phyloP scores from a whole-genome alignment of 1,140 invertebrate species.

The Magallana ariakensis region DNA sequence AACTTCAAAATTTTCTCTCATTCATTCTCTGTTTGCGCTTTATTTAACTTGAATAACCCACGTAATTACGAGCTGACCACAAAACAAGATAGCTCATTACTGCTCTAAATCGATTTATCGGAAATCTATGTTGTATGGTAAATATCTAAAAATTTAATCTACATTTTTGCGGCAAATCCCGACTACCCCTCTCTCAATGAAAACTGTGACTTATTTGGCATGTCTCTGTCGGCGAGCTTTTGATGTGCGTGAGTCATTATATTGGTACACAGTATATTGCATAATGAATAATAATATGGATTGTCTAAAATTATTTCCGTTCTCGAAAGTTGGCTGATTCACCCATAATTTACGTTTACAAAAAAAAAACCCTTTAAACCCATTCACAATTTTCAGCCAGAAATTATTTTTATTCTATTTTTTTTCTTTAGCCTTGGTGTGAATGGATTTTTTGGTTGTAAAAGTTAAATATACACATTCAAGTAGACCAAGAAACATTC shows the following conservation, averaged over 20 bases:
- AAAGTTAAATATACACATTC: too few relatives aligned
- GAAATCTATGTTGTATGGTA: neutral
- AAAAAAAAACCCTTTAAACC: slow-evolving; percentile 7
- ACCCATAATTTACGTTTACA: neutral
- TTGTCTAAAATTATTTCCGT: slow-evolving; percentile 32
- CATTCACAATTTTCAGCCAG: neutral
- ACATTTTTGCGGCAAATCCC: slow-evolving; percentile 21
- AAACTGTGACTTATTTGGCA: slow-evolving; percentile 30
- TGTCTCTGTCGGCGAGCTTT: slow-evolving; percentile 4
- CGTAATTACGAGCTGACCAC: slow-evolving; percentile 10
- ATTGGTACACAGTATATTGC: slow-evolving; percentile 15
- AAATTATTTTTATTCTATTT: too few relatives aligned
- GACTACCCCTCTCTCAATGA: slow-evolving; percentile 8
- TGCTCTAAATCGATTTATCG: neutral
- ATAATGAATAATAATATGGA: slow-evolving; percentile 36
- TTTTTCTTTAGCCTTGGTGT: too few relatives aligned
- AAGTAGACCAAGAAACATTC: too few relatives aligned
- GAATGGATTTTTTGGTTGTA: too few relatives aligned
- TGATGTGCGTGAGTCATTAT: slow-evolving; percentile 7
- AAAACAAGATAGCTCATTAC: slow-evolving; percentile 9
- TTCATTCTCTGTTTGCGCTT: neutral
- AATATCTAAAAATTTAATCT: slow-evolving; percentile 19
- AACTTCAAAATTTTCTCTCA: neutral
- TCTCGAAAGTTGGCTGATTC: slow-evolving; percentile 1
- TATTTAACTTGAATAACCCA: neutral